These are phyloP conservation scores for Ornithoptera priamus DNA, from an alignment of 2,888 invertebrate genomes.

Conservation along the genomic window DNA sequence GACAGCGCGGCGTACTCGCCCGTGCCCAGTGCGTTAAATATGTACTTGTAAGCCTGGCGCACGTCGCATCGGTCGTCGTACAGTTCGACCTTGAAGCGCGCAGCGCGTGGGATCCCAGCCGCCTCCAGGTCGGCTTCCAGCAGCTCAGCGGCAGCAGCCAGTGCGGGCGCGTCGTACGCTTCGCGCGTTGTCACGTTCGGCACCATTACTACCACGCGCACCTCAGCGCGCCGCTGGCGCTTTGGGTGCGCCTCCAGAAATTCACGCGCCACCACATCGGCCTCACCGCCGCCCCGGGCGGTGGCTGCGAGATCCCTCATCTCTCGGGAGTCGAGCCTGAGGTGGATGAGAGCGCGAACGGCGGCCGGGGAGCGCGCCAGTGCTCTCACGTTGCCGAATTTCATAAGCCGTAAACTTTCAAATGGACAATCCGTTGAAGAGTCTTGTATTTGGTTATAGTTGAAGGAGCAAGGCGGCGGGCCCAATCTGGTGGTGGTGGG, in stretches of 20 bases:
- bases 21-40: slow-evolving; percentile 56
- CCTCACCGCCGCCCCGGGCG: slow-evolving; percentile 37
- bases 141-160: slow-evolving; percentile 55
- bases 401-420: slow-evolving; percentile 59
- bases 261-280: slow-evolving; percentile 42
- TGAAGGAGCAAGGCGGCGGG: slow-evolving; percentile 53
- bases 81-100: slow-evolving; percentile 53
- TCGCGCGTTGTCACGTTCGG: slow-evolving; percentile 44
- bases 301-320: slow-evolving; percentile 41
- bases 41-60: slow-evolving; percentile 54
- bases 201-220: slow-evolving; percentile 52
- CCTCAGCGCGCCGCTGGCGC: slow-evolving; percentile 40
- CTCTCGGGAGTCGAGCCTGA: slow-evolving; percentile 44
- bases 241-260: slow-evolving; percentile 42
- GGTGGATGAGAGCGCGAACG: slow-evolving; percentile 47
- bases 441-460: slow-evolving; percentile 12
- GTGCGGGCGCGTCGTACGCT: slow-evolving; percentile 45
- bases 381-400: slow-evolving; percentile 53
- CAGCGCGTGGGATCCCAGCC: slow-evolving; percentile 18
- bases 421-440: slow-evolving; percentile 50
- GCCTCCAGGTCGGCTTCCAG: slow-evolving; percentile 49
- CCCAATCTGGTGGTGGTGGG: slow-evolving; percentile 36
- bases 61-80: slow-evolving; percentile 61
- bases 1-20: slow-evolving; percentile 59
- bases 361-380: slow-evolving; percentile 52